Conservation (phyloP, 2,888 invertebrate genomes). For the Idaea straminata region DNA sequence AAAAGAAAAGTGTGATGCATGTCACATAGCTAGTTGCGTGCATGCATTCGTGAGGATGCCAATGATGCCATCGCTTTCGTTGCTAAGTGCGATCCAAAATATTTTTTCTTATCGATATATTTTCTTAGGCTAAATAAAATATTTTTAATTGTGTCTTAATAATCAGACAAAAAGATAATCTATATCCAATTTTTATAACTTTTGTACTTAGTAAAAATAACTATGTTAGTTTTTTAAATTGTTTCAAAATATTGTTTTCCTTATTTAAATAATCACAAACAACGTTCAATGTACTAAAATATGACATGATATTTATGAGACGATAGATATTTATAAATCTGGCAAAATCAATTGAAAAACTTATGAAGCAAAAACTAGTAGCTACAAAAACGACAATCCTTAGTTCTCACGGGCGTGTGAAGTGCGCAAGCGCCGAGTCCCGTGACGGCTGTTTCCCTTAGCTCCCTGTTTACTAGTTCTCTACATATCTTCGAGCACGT, state of each 20-base stretch:
- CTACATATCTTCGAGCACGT: slow-evolving; percentile 26
- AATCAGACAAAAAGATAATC: too few species aligned
- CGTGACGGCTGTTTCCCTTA: slow-evolving; percentile 40
- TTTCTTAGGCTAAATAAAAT: slow-evolving; percentile 11
- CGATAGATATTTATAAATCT: too few species aligned
- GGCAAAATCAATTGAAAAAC: neutral
- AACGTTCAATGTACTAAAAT: too few species aligned
- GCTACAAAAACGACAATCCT: slow-evolving; percentile 13
- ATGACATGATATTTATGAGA: too few species aligned
- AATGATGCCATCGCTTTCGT: slow-evolving; percentile 32
- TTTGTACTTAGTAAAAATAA: too few species aligned
- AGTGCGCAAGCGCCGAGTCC: slow-evolving; percentile 12
- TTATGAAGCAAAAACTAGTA: slow-evolving; percentile 17
- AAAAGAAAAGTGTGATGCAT: slow-evolving; percentile 32
- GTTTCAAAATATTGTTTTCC: too few species aligned
- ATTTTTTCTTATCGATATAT: neutral
- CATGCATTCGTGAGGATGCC: slow-evolving; percentile 21
- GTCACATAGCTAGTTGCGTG: slow-evolving; percentile 30
- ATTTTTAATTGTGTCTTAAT: too few species aligned
- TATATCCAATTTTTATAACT: too few species aligned
- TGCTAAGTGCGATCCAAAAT: slow-evolving; percentile 19
- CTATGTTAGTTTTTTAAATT: too few species aligned
- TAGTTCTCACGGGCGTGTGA: slow-evolving; percentile 35
- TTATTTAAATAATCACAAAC: too few species aligned
- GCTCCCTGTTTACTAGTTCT: slow-evolving; percentile 35